Evolutionary conservation across 1,140 invertebrate genomes (phyloP), one percentile per base, ranked within the genome.

Genomic region (Drosophila malerkotliana): DNA sequence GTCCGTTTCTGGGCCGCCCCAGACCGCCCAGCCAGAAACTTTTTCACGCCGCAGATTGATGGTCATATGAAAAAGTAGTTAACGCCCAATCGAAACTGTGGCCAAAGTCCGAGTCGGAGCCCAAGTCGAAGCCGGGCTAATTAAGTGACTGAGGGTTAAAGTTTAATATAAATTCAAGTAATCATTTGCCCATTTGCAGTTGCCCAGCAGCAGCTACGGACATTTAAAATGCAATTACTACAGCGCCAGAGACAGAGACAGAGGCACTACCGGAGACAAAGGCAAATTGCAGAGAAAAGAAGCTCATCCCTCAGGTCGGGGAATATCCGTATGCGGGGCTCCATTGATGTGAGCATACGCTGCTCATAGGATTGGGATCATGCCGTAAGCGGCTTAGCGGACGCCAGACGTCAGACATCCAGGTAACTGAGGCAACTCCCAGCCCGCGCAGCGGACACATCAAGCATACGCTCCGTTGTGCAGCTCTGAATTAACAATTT

Each of bases 21-120:
- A 37, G 15, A 6, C 62, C 34, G 41, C 24, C 59, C 75, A 68
- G 61, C 48, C 62, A 49, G 52, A 69, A 55, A 67, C 72, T 66
- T 77, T 59, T 79, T 44, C 41, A 55, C 62, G 64, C 74, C 69
- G 41, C 74, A 85, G 82, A 87, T 87, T 85, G 82, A 87, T 87
- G 82, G 74, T 81, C 69, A 72, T 75, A 87, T 82, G 74, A 88
- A 88, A 88, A 87, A 82, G 78, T 69, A 87, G 82, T 87, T 87
- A 87, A 87, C 83, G 82, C 72, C 63, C 71, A 63, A 62, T 62
- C 72, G 71, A 68, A 77, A 44, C 59, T 57, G 32, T 41, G 64
- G 44, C 48, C 32, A 32, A 57, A 75, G 52, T 57, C 51, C 48
- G 8, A 44, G 41, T 18, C 14, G 6, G 14, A 4, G 39, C 3